A percentile compares a stretch with the other conserved stretches of the same genome.
phyloP scores from a whole-genome alignment of 1,140 invertebrate species.

The Drosophila sp. region DNA sequence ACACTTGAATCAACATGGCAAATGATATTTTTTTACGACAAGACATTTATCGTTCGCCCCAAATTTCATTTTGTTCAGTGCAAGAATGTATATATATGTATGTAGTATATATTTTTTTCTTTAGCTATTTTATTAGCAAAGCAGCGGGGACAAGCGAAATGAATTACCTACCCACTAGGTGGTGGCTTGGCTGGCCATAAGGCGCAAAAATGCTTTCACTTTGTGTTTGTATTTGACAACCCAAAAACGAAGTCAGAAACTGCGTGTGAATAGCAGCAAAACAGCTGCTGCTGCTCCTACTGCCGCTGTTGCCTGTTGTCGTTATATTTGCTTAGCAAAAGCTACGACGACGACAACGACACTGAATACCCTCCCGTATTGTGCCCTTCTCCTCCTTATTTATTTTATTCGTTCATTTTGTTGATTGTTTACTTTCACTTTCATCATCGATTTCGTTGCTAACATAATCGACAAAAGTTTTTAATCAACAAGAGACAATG shows the following conservation, averaged over 20 bases:
- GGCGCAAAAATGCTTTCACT: slow-evolving; percentile 49
- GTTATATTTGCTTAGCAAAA: slow-evolving; percentile 34
- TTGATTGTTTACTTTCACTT: slow-evolving; percentile 62
- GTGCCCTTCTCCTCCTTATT: background rate
- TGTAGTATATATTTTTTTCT: background rate
- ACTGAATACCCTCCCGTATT: background rate
- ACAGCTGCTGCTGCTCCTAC: slow-evolving; percentile 22
- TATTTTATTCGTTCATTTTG: slow-evolving; percentile 36
- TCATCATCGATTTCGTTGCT: slow-evolving; percentile 57
- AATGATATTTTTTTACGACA: background rate
- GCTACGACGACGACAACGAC: slow-evolving; percentile 24
- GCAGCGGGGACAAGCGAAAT: slow-evolving; percentile 47
- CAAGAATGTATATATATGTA: slow-evolving; percentile 16
- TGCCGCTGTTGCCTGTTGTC: background rate
- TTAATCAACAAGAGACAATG: slow-evolving; percentile 50
- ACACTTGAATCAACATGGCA: background rate
- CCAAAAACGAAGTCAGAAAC: slow-evolving; percentile 30
- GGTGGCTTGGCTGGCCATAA: slow-evolving; percentile 1
- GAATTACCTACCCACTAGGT: slow-evolving; percentile 44
- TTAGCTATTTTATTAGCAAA: slow-evolving; percentile 48
- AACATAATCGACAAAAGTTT: slow-evolving; percentile 46
- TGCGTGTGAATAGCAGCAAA: slow-evolving; percentile 7
- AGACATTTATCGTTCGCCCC: background rate
- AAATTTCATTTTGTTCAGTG: slow-evolving; percentile 24
- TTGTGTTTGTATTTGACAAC: slow-evolving; percentile 43